A percentile compares a stretch with the other conserved stretches of the same genome.
Conservation (phyloP, 1,140 invertebrate genomes). For the Drosophila melanogaster region DNA sequence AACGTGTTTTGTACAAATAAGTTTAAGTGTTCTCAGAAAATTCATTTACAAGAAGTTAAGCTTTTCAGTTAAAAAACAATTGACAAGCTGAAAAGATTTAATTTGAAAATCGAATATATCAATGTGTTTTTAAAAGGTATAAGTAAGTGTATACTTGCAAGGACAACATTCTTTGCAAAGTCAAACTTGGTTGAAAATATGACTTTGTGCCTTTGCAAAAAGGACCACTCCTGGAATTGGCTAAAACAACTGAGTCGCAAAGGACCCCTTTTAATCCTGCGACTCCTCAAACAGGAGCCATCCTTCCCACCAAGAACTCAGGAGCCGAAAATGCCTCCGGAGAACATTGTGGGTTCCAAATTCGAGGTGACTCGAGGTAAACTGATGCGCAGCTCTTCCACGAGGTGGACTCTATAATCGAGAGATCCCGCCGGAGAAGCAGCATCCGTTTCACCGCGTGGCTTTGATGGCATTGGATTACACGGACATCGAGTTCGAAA, state of each 20-base stretch:
- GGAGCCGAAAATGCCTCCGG: not conserved
- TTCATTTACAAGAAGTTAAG: too few species aligned
- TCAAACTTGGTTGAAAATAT: not conserved
- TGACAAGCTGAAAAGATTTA: too few species aligned
- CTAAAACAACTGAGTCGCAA: too few species aligned
- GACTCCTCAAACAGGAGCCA: not conserved
- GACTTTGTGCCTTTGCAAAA: not conserved
- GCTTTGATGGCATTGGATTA: not conserved
- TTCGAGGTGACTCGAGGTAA: not conserved
- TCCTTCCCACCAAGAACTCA: not conserved
- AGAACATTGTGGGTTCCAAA: not conserved
- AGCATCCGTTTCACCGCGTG: not conserved
- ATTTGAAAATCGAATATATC: too few species aligned
- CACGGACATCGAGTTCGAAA: not conserved
- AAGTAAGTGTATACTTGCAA: not conserved
- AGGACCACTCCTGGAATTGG: not conserved
- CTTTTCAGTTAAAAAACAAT: too few species aligned
- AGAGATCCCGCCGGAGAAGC: not conserved
- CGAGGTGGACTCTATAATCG: constrained; percentile 1
- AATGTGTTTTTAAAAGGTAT: too few species aligned
- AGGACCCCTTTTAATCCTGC: not conserved
- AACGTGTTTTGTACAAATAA: too few species aligned
- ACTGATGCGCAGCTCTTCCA: not conserved
- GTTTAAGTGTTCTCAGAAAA: too few species aligned
- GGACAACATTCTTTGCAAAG: too few species aligned